These are phyloP conservation scores for Cheilosia variabilis DNA, from an alignment of 2,888 invertebrate genomes.

Conservation along the genomic window DNA sequence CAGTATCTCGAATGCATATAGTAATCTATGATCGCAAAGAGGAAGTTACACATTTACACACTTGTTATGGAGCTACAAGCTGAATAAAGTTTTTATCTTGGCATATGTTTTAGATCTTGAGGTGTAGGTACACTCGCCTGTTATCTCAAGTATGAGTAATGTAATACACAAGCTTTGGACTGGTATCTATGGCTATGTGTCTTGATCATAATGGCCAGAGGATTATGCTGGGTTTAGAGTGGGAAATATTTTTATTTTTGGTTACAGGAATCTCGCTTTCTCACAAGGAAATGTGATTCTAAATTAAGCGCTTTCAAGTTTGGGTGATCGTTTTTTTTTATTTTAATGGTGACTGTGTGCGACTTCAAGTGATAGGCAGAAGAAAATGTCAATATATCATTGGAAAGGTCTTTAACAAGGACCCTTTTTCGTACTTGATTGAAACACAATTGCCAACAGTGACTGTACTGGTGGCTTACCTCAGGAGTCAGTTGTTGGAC, in stretches of 20 bases:
- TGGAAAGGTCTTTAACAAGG: too few species aligned
- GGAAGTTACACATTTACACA: constrained; percentile 42
- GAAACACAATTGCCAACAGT: too few species aligned
- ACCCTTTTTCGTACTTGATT: too few species aligned
- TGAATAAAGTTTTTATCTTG: constrained; percentile 50
- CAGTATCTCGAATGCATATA: constrained; percentile 14
- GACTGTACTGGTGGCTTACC: too few species aligned
- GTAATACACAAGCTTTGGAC: constrained; percentile 29
- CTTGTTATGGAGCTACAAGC: constrained; percentile 28
- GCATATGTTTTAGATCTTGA: constrained; percentile 1
- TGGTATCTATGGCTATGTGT: background rate
- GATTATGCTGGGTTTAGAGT: background rate
- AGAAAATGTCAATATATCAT: too few species aligned
- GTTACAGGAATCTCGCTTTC: too few species aligned
- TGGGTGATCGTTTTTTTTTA: too few species aligned
- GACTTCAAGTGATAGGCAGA: too few species aligned
- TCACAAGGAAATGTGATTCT: too few species aligned
- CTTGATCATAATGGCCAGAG: background rate
- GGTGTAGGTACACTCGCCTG: constrained; percentile 1
- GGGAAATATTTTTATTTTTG: background rate
- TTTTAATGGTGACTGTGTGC: too few species aligned
- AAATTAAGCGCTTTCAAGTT: too few species aligned
- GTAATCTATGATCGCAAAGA: constrained; percentile 8
- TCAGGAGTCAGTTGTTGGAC: too few species aligned
- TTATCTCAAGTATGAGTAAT: constrained; percentile 50